Evolutionary conservation across 2,797 vertebrate species (phyloP).

Genomic region (Falco berigora): DNA sequence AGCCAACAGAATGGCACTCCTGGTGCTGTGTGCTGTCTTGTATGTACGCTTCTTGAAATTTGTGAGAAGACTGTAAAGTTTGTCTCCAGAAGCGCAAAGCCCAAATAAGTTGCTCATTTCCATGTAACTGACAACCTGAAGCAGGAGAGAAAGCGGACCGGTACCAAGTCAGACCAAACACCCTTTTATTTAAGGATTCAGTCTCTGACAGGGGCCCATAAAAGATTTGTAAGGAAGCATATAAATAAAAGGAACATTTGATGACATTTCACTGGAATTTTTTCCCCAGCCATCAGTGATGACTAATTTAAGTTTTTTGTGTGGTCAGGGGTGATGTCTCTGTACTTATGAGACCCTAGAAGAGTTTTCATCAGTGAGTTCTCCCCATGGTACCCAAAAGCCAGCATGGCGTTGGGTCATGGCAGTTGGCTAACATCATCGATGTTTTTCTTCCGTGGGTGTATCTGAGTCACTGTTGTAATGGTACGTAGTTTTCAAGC

Average conservation of each 20-base stretch:
- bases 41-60: background rate
- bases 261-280: background rate
- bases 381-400: background rate
- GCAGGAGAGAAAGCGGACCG: background rate
- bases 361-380: background rate
- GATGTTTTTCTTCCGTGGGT: constrained; percentile 13
- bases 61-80: background rate
- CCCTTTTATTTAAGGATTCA: background rate
- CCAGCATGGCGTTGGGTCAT: background rate
- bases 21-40: background rate
- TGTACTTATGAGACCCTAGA: background rate
- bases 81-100: background rate
- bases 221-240: background rate
- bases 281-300: background rate
- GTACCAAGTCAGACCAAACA: background rate
- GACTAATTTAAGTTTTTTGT: background rate
- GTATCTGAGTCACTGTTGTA: constrained; percentile 52
- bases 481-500: background rate
- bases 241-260: background rate
- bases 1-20: background rate
- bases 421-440: background rate
- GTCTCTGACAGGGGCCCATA: background rate
- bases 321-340: background rate
- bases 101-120: background rate
- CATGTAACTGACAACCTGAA: background rate